Percentiles rank a stretch among this genome's conserved stretches.
phyloP scores from a whole-genome alignment of 2,113 vertebrate species.

The Sakesphorus luctuosus region DNA sequence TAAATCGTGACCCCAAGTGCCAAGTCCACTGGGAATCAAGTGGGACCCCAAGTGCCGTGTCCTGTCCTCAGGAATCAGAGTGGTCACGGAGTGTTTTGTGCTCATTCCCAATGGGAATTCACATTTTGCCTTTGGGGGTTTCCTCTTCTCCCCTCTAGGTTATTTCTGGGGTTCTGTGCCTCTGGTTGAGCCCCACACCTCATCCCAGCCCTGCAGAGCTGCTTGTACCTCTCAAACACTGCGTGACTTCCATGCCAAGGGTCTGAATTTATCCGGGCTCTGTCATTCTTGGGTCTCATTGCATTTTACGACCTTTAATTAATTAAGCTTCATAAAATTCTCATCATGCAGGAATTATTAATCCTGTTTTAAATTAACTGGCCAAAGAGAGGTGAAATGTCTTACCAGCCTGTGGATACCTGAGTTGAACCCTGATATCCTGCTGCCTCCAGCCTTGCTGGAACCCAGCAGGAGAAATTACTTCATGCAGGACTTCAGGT shows the following conservation, averaged over 20 bases:
- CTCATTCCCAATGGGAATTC: background rate
- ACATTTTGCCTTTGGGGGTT: background rate
- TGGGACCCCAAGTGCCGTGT: background rate
- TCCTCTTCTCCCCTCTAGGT: background rate
- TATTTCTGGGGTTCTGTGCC: background rate
- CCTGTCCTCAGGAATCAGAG: accelerated
- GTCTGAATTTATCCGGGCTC: conserved; percentile 10
- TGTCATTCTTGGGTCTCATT: background rate
- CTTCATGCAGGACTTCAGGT: background rate
- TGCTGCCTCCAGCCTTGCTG: background rate
- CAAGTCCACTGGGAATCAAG: background rate
- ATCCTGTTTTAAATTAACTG: conserved; percentile 67
- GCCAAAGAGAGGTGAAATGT: conserved; percentile 47
- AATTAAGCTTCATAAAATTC: conserved; percentile 69
- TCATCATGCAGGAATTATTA: conserved; percentile 64
- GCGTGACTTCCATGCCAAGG: background rate
- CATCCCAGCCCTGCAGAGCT: background rate
- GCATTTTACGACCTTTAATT: conserved; percentile 63
- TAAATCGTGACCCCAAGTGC: background rate
- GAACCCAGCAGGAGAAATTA: background rate
- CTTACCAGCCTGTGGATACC: background rate
- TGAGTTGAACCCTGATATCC: conserved; percentile 41
- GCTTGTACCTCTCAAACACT: background rate
- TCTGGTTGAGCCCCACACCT: background rate
- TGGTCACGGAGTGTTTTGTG: accelerated